Base-by-base conservation (phyloP, 2,888 invertebrate genomes). In the Cephus pygmeus region DNA sequence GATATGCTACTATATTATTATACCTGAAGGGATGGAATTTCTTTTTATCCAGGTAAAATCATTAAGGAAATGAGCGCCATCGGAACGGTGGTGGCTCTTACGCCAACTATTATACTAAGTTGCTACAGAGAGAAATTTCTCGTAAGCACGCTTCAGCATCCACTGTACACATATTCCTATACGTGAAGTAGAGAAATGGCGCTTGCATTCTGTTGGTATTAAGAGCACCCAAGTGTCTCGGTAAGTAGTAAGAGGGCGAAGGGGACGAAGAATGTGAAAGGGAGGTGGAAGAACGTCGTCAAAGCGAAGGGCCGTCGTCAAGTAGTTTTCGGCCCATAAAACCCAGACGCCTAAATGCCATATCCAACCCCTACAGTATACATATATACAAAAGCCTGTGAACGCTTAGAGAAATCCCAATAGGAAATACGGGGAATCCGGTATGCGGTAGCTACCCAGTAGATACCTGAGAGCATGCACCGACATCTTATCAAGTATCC, bases 311-410 rank as follows among this genome's bases (percentile, higher is more conserved):
- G 23, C 56, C 56, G 56, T 56, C 56, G 56, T 23, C 56, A 9
- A 56, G 56, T 56, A 56, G 82, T 85, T 83, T 79, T 82, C 82
- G 84, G 73, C 78, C 86, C 86, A 80, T 87, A 86, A 87, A 87
- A 83, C 77, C 82, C 85, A 83, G 86, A 83, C 84, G 81, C 79
- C 82, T 79, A 84, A 87, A 84, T 79, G 80, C 75, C 80, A 77
- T 78, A 78, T 78, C 76, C 79, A 80, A 76, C 56, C 56, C 56
- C 23, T 23, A 9, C 2, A 9, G 23, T 23, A 56, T 56, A 56
- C 15, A 56, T 56, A 23, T 56, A 56, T 56, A 56, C 9, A 40
- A 76, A 35, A 56, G 79, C 79, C 75, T 75, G 34, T 34, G 80
- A 9, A 9, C 56, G 56, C 23, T 56, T 23, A 56, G 56, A 56